Evolutionary conservation across 2,797 vertebrate genomes (phyloP).

Genomic region (Takifugu rubripes): DNA sequence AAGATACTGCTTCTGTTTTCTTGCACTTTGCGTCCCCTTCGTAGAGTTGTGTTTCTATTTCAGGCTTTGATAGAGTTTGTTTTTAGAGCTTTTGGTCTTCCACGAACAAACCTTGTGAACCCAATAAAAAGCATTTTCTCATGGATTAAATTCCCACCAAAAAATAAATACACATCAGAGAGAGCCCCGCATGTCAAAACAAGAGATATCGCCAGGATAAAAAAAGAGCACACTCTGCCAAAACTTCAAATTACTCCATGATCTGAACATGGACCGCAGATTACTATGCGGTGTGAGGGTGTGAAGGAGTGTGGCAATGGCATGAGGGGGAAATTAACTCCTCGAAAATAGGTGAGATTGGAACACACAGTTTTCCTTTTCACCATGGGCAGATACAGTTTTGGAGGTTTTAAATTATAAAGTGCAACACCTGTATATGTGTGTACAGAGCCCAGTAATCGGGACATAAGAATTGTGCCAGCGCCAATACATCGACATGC

Average conservation of each 20-base stretch:
- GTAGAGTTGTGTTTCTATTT: slow-evolving; percentile 48
- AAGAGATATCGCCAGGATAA: slow-evolving; percentile 10
- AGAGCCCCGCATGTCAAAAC: slow-evolving; percentile 34
- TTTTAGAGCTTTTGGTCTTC: slow-evolving; percentile 47
- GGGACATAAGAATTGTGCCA: too few species aligned
- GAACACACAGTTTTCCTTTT: too few species aligned
- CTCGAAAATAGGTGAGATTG: too few species aligned
- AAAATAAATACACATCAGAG: slow-evolving; percentile 52
- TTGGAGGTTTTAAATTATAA: too few species aligned
- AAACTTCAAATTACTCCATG: neutral
- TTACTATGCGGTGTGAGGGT: slow-evolving; percentile 11
- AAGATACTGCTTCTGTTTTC: slow-evolving; percentile 42
- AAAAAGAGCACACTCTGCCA: neutral
- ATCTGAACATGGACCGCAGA: slow-evolving; percentile 30
- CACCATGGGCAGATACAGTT: too few species aligned
- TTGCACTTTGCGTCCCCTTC: slow-evolving; percentile 39
- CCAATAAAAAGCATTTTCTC: slow-evolving; percentile 56
- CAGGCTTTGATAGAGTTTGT: slow-evolving; percentile 49
- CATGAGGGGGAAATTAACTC: too few species aligned
- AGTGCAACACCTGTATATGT: too few species aligned
- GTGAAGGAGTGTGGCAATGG: neutral
- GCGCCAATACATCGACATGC: too few species aligned
- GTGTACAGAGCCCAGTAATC: too few species aligned
- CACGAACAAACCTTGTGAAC: slow-evolving; percentile 62
- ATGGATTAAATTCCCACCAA: slow-evolving; percentile 46